phyloP scores from a whole-genome alignment of 2,113 vertebrate species.

The Herpailurus yagouaroundi region DNA sequence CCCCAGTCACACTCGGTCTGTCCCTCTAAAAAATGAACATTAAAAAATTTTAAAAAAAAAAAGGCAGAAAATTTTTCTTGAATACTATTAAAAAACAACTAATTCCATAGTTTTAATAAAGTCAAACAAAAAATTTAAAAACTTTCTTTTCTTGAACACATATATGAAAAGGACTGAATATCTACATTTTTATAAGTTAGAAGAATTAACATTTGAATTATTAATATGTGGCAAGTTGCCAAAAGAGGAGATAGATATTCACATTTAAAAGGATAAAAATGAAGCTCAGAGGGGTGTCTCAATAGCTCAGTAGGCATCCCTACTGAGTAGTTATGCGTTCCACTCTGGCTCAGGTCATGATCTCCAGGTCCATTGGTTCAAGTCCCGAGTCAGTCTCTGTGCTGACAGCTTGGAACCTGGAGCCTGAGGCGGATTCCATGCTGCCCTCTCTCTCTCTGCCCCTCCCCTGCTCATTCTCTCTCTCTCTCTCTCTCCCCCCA shows the following conservation, averaged over 20 bases:
- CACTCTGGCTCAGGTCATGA: too few species aligned
- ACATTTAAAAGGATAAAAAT: not conserved
- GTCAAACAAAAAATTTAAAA: not conserved
- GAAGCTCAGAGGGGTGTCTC: not conserved
- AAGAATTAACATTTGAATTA: not conserved
- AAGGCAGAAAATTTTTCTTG: not conserved
- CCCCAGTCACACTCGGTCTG: too few species aligned
- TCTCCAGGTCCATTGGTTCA: too few species aligned
- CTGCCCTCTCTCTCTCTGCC: too few species aligned
- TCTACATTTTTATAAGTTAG: not conserved
- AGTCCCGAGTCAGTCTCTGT: too few species aligned
- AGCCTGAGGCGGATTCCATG: too few species aligned
- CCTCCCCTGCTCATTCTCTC: too few species aligned
- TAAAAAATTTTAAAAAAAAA: not conserved
- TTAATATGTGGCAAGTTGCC: not conserved
- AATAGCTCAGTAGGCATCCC: too few species aligned
- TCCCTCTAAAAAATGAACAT: too few species aligned
- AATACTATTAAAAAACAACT: not conserved
- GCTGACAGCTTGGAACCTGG: too few species aligned
- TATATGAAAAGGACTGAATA: not conserved
- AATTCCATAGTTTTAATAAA: not conserved
- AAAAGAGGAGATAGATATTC: not conserved
- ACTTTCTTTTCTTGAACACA: not conserved
- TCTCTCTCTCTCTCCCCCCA: too few species aligned
- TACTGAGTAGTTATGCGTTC: too few species aligned